Evolutionary conservation across 2,797 vertebrate genomes (phyloP).

Genomic region (Mormyrops attenuatus): DNA sequence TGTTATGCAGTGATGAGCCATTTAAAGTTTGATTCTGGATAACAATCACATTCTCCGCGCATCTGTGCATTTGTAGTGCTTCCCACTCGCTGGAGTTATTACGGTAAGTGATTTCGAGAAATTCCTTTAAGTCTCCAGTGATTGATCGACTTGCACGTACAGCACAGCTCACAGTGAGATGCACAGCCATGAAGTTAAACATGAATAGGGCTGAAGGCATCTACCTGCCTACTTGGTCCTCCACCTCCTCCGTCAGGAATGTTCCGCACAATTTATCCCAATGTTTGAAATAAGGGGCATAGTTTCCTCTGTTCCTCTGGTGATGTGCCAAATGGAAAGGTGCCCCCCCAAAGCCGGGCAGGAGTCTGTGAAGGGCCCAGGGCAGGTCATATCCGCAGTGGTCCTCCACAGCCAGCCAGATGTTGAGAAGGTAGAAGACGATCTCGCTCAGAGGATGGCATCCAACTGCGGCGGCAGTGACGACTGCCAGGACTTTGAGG

Average conservation of each 20-base stretch:
- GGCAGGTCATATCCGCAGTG: constrained; percentile 68
- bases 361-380: constrained; percentile 54
- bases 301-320: constrained; percentile 46
- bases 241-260: constrained; percentile 8
- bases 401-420: constrained; percentile 66
- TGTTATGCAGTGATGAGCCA: neutral
- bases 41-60: neutral
- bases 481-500: constrained; percentile 55
- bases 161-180: neutral
- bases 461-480: constrained; percentile 46
- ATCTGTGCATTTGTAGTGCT: neutral
- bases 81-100: neutral
- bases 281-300: constrained; percentile 69
- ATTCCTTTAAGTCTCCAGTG: neutral
- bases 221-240: neutral
- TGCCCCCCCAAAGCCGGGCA: constrained; percentile 59
- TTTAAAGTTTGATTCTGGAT: neutral
- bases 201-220: neutral
- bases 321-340: constrained; percentile 65
- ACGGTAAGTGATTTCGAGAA: neutral
- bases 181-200: neutral
- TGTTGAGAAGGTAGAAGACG: constrained; percentile 64
- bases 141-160: neutral
- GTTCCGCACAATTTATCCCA: constrained; percentile 66
- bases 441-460: constrained; percentile 64